These are phyloP conservation scores for Sebastes steindachneri DNA, from an alignment of 2,797 vertebrate species.

Conservation along the genomic window DNA sequence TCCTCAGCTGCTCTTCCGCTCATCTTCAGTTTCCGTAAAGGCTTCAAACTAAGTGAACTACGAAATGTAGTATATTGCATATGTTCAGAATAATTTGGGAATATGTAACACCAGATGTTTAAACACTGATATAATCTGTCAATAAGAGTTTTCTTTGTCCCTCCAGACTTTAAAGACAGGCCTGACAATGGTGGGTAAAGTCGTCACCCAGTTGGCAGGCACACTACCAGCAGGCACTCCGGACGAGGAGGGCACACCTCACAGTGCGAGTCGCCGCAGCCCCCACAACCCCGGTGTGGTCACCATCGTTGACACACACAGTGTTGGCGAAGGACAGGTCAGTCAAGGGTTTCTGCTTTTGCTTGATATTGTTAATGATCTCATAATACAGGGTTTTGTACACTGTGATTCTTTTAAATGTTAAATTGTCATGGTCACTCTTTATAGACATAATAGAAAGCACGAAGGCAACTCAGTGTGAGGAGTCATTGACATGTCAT, in stretches of 20 bases:
- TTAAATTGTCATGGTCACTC: neutral
- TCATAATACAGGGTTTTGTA: neutral
- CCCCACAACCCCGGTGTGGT: slow-evolving; percentile 92
- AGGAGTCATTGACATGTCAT: neutral
- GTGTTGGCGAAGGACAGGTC: slow-evolving; percentile 96
- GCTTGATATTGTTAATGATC: neutral
- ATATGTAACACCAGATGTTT: neutral
- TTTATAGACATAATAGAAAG: neutral
- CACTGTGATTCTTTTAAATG: neutral
- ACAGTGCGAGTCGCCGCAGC: slow-evolving; percentile 88
- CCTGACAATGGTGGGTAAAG: slow-evolving; percentile 97
- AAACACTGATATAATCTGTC: neutral
- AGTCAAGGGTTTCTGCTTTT: neutral
- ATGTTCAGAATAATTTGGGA: neutral
- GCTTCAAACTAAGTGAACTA: neutral
- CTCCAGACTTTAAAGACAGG: slow-evolving; percentile 94
- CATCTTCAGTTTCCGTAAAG: neutral
- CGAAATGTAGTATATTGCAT: neutral
- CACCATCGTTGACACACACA: slow-evolving; percentile 95
- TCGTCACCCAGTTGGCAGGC: slow-evolving; percentile 95
- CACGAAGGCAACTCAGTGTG: neutral
- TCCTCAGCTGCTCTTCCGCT: neutral
- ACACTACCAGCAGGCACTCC: slow-evolving; percentile 89
- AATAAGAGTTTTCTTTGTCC: neutral
- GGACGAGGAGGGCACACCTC: slow-evolving; percentile 90